Percentiles rank a stretch among this genome's conserved stretches.
These are phyloP conservation scores for Hypolimnas misippus DNA, from an alignment of 2,888 invertebrate species.

Conservation along the genomic window DNA sequence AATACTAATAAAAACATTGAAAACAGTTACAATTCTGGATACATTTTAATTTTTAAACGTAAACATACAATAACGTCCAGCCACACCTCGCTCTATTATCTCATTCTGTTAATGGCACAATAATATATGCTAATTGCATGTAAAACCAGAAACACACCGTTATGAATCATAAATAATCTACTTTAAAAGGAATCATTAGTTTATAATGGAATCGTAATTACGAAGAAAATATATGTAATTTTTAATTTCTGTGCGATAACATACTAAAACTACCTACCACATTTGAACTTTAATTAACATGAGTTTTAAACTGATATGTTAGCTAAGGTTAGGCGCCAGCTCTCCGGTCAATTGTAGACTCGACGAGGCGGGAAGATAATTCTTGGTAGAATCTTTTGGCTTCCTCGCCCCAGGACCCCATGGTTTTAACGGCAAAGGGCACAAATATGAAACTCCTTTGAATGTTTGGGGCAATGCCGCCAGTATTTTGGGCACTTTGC, in stretches of 20 bases:
- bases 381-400: too few relatives aligned
- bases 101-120: conserved; percentile 57
- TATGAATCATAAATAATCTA: conserved; percentile 60
- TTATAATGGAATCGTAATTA: conserved; percentile 21
- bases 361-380: too few relatives aligned
- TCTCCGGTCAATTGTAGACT: too few relatives aligned
- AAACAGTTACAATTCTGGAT: neutral
- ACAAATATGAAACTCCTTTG: too few relatives aligned
- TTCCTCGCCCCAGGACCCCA: too few relatives aligned
- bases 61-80: conserved; percentile 31
- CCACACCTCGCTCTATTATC: conserved; percentile 46
- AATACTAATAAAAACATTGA: neutral
- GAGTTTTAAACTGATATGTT: too few relatives aligned
- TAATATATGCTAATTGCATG: conserved; percentile 67
- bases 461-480: too few relatives aligned
- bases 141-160: conserved; percentile 54
- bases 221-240: conserved; percentile 6
- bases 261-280: too few relatives aligned
- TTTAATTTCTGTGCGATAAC: neutral
- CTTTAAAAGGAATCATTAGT: conserved; percentile 33
- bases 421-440: too few relatives aligned
- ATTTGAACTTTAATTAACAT: too few relatives aligned
- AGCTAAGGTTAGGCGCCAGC: too few relatives aligned
- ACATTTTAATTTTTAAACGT: neutral
- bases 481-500: too few relatives aligned